Conservation (phyloP, 2,888 invertebrate genomes). For the Ctena decussata region DNA sequence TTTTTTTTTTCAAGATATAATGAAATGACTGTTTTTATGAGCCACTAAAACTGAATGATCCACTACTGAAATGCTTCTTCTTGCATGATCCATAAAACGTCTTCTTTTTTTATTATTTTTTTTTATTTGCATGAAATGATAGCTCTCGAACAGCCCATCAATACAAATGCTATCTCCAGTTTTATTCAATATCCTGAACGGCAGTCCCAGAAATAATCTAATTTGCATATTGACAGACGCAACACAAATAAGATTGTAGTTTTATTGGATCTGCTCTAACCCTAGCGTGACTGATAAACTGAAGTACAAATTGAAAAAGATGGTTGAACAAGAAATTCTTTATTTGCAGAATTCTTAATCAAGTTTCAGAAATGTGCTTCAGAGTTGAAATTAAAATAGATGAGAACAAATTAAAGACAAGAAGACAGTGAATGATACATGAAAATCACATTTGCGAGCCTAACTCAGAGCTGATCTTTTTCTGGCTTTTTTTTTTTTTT, state of each 20-base stretch:
- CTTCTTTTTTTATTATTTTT: too few species aligned
- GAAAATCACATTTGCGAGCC: too few species aligned
- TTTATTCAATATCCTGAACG: neutral
- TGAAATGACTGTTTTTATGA: too few species aligned
- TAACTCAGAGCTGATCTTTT: too few species aligned
- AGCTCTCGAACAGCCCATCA: neutral
- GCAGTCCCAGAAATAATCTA: neutral
- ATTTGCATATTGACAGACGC: neutral
- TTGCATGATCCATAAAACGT: too few species aligned
- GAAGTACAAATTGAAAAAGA: neutral
- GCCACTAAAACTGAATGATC: too few species aligned
- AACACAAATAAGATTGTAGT: neutral
- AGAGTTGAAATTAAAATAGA: neutral
- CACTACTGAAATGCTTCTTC: too few species aligned
- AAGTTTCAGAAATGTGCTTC: neutral
- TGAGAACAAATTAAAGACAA: too few species aligned
- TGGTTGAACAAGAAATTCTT: neutral
- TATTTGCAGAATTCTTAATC: neutral
- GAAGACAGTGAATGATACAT: too few species aligned
- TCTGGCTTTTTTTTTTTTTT: too few species aligned
- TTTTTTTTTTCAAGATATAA: too few species aligned
- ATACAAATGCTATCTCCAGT: neutral
- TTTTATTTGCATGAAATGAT: neutral
- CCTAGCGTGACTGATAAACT: neutral
- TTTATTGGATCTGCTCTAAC: neutral